phyloP scores from a whole-genome alignment of 2,113 vertebrate genomes.

The Platichthys flesus region DNA sequence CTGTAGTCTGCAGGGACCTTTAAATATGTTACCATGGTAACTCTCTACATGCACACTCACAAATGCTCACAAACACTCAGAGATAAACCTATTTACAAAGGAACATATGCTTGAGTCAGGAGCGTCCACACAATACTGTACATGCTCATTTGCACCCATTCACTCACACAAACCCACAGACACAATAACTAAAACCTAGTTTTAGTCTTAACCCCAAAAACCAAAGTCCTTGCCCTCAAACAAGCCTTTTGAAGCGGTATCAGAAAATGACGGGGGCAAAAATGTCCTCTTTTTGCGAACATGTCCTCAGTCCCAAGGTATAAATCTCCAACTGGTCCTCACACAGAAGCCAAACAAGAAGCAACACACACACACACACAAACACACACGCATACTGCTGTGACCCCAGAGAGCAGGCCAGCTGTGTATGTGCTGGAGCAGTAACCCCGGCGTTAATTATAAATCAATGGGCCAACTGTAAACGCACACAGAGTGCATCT shows the following conservation, averaged over 20 bases:
- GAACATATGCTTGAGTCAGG: constrained; percentile 18
- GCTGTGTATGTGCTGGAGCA: constrained; percentile 76
- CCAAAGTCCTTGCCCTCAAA: background rate
- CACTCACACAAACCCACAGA: background rate
- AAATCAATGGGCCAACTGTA: constrained; percentile 81
- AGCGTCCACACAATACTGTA: background rate
- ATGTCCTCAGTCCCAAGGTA: background rate
- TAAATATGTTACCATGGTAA: constrained; percentile 55
- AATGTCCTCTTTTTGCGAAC: background rate
- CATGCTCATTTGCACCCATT: background rate
- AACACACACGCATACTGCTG: constrained; percentile 34
- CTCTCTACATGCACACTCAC: constrained; percentile 14
- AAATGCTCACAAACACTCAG: constrained; percentile 28
- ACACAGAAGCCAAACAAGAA: background rate
- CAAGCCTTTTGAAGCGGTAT: background rate
- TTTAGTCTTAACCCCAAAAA: background rate
- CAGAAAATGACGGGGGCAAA: too few relatives aligned
- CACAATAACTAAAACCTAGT: constrained; percentile 17
- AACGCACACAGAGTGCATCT: constrained; percentile 71
- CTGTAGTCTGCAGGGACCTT: constrained; percentile 40
- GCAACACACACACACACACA: constrained; percentile 27
- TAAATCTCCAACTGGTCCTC: background rate
- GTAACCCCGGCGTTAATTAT: constrained; percentile 75
- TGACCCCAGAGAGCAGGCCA: constrained; percentile 75
- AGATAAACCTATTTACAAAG: constrained; percentile 27